These are phyloP conservation scores for Smutsia temminckii DNA, from an alignment of 2,797 vertebrate species.

Conservation along the genomic window DNA sequence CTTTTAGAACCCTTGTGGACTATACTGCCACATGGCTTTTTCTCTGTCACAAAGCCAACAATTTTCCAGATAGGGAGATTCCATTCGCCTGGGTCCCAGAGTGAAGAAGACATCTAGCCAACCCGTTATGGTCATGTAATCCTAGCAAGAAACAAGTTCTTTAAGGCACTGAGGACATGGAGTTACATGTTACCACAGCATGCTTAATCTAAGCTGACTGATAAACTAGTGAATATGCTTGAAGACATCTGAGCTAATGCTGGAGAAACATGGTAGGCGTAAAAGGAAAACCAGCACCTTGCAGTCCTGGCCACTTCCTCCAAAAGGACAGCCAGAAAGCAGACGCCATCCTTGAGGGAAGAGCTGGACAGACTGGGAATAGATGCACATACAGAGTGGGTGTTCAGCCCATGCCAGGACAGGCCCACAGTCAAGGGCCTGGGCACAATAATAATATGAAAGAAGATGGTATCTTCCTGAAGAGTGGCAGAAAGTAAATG, in stretches of 20 bases:
- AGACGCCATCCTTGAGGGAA: background rate
- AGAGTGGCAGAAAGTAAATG: constrained; percentile 23
- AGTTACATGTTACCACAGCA: background rate
- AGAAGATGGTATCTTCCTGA: background rate
- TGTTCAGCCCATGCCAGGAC: background rate
- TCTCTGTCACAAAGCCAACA: background rate
- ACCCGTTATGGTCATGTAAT: background rate
- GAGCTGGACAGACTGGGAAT: background rate
- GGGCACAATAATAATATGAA: background rate
- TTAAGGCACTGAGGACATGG: background rate
- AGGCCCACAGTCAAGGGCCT: background rate
- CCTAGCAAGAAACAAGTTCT: background rate
- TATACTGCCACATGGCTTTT: background rate
- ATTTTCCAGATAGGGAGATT: background rate
- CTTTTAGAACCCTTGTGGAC: background rate
- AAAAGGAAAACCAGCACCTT: background rate
- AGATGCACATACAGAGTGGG: background rate
- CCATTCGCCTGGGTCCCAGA: background rate
- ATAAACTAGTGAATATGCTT: background rate
- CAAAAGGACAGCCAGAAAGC: background rate
- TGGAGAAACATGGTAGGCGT: background rate
- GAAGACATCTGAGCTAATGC: background rate
- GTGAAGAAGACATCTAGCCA: background rate
- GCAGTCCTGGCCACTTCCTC: background rate
- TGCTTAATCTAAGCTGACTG: background rate